Conservation (phyloP, 2,888 invertebrate genomes). For the Athetis lepigone region DNA sequence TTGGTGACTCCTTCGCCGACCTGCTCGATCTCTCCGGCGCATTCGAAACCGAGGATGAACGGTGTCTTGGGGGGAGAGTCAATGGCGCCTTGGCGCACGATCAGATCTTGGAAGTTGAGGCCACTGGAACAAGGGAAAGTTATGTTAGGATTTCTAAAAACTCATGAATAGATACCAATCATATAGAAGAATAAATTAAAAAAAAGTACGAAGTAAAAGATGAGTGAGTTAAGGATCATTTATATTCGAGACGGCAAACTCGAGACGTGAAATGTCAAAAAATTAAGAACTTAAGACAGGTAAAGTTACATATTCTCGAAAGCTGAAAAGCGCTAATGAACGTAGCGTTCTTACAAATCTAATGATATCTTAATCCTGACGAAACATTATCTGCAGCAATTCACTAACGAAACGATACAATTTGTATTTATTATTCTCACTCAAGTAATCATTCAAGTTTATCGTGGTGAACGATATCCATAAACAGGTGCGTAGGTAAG, state of each 20-base stretch:
- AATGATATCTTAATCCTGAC: constrained; percentile 30
- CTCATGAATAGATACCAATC: background rate
- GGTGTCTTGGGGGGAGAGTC: constrained; percentile 97
- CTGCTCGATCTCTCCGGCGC: constrained; percentile 95
- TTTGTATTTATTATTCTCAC: constrained; percentile 50
- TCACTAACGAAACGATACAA: constrained; percentile 20
- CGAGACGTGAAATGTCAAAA: background rate
- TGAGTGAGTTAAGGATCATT: background rate
- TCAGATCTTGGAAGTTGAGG: constrained; percentile 96
- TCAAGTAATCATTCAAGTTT: constrained; percentile 56
- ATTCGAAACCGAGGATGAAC: constrained; percentile 96
- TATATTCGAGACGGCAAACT: no score
- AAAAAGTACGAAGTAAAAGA: background rate
- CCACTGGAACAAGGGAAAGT: constrained; percentile 92
- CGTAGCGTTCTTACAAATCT: constrained; percentile 5
- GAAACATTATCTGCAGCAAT: constrained; percentile 20
- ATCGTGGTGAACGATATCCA: constrained; percentile 54
- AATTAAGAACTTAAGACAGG: background rate
- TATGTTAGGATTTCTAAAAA: constrained; percentile 21
- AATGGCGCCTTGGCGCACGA: constrained; percentile 96
- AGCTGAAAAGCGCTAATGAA: constrained; percentile 12
- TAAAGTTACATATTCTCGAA: background rate
- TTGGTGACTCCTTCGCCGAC: constrained; percentile 95
- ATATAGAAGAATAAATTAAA: background rate
- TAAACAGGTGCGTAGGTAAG: constrained; percentile 56